phyloP scores from a whole-genome alignment of 1,140 invertebrate genomes.

The Adoxophyes honmai region DNA sequence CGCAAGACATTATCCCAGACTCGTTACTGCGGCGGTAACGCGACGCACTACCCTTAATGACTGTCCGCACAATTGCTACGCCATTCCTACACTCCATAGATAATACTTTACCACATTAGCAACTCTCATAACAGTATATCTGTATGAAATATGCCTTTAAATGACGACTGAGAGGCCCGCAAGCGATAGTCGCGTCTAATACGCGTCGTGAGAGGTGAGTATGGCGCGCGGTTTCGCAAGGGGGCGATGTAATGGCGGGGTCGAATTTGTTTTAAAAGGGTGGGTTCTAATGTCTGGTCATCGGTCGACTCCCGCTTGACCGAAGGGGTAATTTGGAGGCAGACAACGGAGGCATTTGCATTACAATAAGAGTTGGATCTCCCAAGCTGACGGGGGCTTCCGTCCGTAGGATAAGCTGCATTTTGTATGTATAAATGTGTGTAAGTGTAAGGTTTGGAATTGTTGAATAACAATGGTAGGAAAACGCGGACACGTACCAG shows the following conservation, averaged over 20 bases:
- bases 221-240: slow-evolving; percentile 23
- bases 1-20: slow-evolving; percentile 47
- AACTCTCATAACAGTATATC: slow-evolving; percentile 63
- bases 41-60: slow-evolving; percentile 51
- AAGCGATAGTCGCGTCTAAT: slow-evolving; percentile 17
- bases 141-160: slow-evolving; percentile 58
- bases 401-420: slow-evolving; percentile 53
- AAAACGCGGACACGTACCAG: slow-evolving; percentile 2
- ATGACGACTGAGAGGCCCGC: slow-evolving; percentile 13
- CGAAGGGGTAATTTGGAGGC: slow-evolving; percentile 72
- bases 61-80: slow-evolving; percentile 57
- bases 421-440: slow-evolving; percentile 47
- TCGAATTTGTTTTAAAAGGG: slow-evolving; percentile 60
- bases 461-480: slow-evolving; percentile 42
- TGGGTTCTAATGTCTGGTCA: slow-evolving; percentile 67
- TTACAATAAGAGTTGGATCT: slow-evolving; percentile 66
- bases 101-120: slow-evolving; percentile 57
- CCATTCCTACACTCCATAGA: slow-evolving; percentile 43
- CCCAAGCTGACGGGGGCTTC: slow-evolving; percentile 44
- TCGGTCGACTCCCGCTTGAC: slow-evolving; percentile 56
- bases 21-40: slow-evolving; percentile 42
- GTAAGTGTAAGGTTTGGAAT: slow-evolving; percentile 35
- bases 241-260: slow-evolving; percentile 24
- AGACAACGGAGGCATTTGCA: slow-evolving; percentile 72
- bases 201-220: slow-evolving; percentile 38